Base-by-base conservation (phyloP, 1,140 invertebrate species). In the Hestina assimilis region DNA sequence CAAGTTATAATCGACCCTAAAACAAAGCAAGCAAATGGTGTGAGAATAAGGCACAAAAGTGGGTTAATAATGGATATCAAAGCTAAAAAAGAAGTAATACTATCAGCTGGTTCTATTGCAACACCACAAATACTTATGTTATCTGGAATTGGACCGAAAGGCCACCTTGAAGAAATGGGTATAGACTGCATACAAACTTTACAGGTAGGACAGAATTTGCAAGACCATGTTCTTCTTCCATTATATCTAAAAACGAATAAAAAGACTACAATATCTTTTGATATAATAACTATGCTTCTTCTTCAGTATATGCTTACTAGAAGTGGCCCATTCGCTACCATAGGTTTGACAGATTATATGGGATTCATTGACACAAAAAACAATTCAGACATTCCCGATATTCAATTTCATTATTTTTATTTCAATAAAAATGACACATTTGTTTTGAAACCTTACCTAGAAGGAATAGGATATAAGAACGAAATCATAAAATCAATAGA, bases 181-280 rank as follows among this genome's bases (percentile, higher is more conserved):
- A 91, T 94, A 4, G 53, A 84, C 1, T 66, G 90, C 0, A 60
- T 91, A 2, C 31, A 84, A 43, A 90, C 94, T 67, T 78, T 94
- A 3, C 91, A 92, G 0, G 95, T 96, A 1, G 95, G 94, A 0
- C 72, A 91, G 41, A 95, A 95, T 78, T 89, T 96, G 0, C 91
- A 93, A 70, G 92, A 93, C 65, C 92, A 93, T 57, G 59, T 77
- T 20, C 69, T 79, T 20, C 68, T 81, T 21, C 79, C 81, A 6
- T 35, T 89, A 20, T 77, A 73, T 33, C 53, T 84, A 12, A 75
- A 75, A 47, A 68, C 70, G 15, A 78, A 81, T 46, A 57, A 68
- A 48, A 55, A 69, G 5, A 47, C 35, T 3, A 42, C 33, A 43
- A 7, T 69, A n/a, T 41, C 72, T 15, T 38, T 60, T 8, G 64